Percentiles rank a stretch among this genome's conserved stretches.
Evolutionary conservation across 2,797 vertebrate species (phyloP).

Genomic region (Takifugu rubripes): DNA sequence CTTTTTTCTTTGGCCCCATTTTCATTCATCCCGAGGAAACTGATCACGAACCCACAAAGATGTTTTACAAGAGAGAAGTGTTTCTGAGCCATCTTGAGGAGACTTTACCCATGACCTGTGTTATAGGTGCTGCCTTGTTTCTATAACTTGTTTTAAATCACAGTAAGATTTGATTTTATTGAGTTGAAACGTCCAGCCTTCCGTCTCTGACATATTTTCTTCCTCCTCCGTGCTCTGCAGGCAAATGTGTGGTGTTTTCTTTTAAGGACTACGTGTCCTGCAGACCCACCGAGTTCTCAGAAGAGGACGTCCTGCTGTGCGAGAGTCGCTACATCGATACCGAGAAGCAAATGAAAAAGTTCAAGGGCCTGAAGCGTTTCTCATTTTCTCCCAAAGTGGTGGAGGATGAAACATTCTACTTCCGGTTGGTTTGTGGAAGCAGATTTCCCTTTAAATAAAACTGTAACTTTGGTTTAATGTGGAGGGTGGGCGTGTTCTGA

Average conservation of each 20-base stretch:
- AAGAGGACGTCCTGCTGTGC: conserved; percentile 90
- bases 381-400: conserved; percentile 96
- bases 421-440: conserved; percentile 81
- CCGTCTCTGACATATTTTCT: background rate
- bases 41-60: conserved; percentile 96
- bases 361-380: conserved; percentile 96
- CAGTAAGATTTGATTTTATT: background rate
- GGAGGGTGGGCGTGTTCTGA: background rate
- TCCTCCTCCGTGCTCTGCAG: conserved; percentile 65
- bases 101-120: conserved; percentile 89
- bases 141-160: background rate
- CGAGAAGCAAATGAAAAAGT: conserved; percentile 98
- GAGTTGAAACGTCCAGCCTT: background rate
- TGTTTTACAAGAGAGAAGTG: conserved; percentile 98
- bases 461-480: background rate
- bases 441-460: background rate
- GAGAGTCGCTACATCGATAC: conserved; percentile 97
- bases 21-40: conserved; percentile 98
- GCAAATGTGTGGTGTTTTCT: conserved; percentile 92
- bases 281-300: conserved; percentile 82
- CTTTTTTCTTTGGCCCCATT: conserved; percentile 94
- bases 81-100: conserved; percentile 96
- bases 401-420: conserved; percentile 97
- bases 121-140: conserved; percentile 77
- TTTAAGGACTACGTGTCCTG: conserved; percentile 99